phyloP scores from a whole-genome alignment of 1,140 invertebrate genomes.

The Rhizoglyphus robini region DNA sequence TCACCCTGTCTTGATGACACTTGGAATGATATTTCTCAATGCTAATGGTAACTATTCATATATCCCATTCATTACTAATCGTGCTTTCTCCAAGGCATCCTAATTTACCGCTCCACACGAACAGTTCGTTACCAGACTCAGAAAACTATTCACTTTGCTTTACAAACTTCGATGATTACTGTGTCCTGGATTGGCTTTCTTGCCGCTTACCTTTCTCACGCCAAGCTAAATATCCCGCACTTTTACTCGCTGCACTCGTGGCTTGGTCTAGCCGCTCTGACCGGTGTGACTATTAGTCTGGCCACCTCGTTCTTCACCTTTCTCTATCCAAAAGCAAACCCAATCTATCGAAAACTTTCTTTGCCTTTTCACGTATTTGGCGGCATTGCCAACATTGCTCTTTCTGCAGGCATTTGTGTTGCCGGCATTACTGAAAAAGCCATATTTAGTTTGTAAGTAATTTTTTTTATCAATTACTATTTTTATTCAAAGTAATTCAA shows the following conservation, averaged over 20 bases:
- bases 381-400: constrained; percentile 56
- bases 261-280: constrained; percentile 59
- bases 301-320: constrained; percentile 25
- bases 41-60: constrained; percentile 12
- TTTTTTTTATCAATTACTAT: neutral
- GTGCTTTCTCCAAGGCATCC: constrained; percentile 3
- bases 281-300: constrained; percentile 51
- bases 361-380: constrained; percentile 70
- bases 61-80: neutral
- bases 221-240: constrained; percentile 18
- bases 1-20: constrained; percentile 43
- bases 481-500: neutral
- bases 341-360: constrained; percentile 40
- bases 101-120: constrained; percentile 1
- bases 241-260: constrained; percentile 50
- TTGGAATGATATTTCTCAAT: constrained; percentile 18
- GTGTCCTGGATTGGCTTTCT: neutral
- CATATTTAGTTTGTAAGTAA: constrained; percentile 46
- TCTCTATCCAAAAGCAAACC: constrained; percentile 24
- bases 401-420: constrained; percentile 51
- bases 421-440: constrained; percentile 72
- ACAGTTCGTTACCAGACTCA: neutral
- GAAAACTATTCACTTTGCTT: constrained; percentile 4
- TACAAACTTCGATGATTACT: neutral
- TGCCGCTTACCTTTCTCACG: constrained; percentile 19